Conservation (phyloP, 2,113 vertebrate genomes). For the Hippocampus barbouri region DNA sequence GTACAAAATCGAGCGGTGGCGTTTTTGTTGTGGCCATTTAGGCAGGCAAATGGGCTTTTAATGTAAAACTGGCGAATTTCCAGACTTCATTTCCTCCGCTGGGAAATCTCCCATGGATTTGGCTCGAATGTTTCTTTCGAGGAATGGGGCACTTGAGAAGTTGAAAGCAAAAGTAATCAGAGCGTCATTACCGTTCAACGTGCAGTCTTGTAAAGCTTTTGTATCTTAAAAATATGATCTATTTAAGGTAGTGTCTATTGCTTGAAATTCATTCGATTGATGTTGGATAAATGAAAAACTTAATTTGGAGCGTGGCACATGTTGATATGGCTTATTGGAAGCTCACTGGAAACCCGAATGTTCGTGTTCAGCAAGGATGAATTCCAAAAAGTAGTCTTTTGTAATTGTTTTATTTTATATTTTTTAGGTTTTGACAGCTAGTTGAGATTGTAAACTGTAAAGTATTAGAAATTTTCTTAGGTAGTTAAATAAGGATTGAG, state of each 20-base stretch:
- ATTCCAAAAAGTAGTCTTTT: too few relatives aligned
- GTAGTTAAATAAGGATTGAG: too few relatives aligned
- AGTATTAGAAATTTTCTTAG: too few relatives aligned
- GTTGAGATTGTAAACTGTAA: too few relatives aligned
- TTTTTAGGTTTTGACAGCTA: too few relatives aligned
- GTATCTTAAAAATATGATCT: not conserved
- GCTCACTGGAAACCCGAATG: too few relatives aligned
- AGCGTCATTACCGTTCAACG: slow-evolving; percentile 8
- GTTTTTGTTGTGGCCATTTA: slow-evolving; percentile 6
- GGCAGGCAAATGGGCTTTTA: slow-evolving; percentile 46
- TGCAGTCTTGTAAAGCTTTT: not conserved
- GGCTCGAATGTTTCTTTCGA: slow-evolving; percentile 4
- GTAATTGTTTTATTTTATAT: too few relatives aligned
- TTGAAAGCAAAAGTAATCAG: slow-evolving; percentile 12
- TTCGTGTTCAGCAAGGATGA: too few relatives aligned
- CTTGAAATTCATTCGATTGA: not conserved
- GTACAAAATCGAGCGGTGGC: slow-evolving; percentile 1
- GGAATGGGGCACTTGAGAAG: slow-evolving; percentile 12
- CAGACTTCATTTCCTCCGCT: slow-evolving; percentile 15
- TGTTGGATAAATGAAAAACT: not conserved
- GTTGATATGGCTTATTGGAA: too few relatives aligned
- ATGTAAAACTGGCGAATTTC: slow-evolving; percentile 25
- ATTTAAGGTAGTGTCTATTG: too few relatives aligned
- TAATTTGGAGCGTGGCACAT: too few relatives aligned
- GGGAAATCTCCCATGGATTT: slow-evolving; percentile 33